phyloP scores from a whole-genome alignment of 2,113 vertebrate species.

The Ceyx melanurus region DNA sequence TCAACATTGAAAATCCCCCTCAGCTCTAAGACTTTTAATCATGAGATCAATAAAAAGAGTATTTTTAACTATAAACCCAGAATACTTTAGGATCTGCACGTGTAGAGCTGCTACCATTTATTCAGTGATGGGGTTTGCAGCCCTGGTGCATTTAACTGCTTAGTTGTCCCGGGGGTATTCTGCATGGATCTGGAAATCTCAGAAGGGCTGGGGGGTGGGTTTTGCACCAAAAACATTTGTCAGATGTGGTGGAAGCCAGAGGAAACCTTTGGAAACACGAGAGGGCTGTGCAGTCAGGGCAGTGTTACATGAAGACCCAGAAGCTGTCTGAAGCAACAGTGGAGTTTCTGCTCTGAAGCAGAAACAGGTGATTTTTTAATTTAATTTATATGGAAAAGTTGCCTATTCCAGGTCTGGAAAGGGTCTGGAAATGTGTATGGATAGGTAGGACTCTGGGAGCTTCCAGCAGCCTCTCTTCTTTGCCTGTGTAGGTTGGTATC shows the following conservation, averaged over 20 bases:
- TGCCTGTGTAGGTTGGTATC: neutral
- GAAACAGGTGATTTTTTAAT: neutral
- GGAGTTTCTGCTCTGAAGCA: neutral
- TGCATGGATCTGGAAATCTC: neutral
- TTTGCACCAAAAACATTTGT: neutral
- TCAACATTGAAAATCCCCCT: neutral
- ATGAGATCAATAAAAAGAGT: constrained; percentile 5
- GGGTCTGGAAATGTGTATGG: neutral
- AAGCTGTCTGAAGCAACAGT: neutral
- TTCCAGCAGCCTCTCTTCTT: neutral
- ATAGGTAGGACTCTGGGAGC: neutral
- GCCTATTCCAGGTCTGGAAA: neutral
- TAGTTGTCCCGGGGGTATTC: neutral
- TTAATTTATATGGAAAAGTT: neutral
- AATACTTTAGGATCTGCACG: neutral
- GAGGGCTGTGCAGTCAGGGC: neutral
- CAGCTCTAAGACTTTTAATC: constrained; percentile 2
- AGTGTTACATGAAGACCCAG: neutral
- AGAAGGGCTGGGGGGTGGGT: neutral
- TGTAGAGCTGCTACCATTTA: neutral
- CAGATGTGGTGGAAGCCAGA: neutral
- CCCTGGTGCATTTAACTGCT: neutral
- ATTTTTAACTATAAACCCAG: neutral
- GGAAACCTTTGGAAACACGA: neutral
- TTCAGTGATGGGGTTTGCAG: neutral